Conservation (phyloP, 2,113 vertebrate genomes). For the Apteryx mantelli region DNA sequence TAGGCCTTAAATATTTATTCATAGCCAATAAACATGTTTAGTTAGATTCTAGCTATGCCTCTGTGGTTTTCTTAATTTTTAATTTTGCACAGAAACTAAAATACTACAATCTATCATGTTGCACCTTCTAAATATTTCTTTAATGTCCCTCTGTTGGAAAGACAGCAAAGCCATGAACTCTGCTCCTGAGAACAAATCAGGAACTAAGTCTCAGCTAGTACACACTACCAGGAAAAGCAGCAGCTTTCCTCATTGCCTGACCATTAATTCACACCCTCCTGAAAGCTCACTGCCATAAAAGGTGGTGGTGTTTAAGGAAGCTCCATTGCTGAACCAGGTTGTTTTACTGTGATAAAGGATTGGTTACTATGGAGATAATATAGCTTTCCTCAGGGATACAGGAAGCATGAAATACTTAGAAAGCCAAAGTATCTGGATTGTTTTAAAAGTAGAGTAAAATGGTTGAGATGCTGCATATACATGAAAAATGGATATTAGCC, state of each 20-base stretch:
- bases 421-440: background rate
- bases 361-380: background rate
- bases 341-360: background rate
- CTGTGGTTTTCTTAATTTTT: background rate
- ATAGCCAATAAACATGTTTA: background rate
- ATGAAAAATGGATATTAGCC: background rate
- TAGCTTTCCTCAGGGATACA: background rate
- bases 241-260: background rate
- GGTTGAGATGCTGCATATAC: background rate
- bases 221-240: background rate
- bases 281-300: background rate
- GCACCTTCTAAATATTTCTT: background rate
- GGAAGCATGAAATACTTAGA: background rate
- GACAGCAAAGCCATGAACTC: background rate
- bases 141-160: background rate
- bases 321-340: background rate
- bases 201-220: background rate
- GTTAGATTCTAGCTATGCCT: background rate
- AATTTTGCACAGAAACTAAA: background rate
- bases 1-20: background rate
- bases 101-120: background rate
- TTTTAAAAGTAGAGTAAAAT: background rate
- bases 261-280: background rate
- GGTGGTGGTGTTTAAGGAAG: background rate
- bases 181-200: background rate